A percentile compares a stretch with the other conserved stretches of the same genome.
Evolutionary conservation across 2,888 invertebrate species (phyloP).

Genomic region (Drosophila formosana): DNA sequence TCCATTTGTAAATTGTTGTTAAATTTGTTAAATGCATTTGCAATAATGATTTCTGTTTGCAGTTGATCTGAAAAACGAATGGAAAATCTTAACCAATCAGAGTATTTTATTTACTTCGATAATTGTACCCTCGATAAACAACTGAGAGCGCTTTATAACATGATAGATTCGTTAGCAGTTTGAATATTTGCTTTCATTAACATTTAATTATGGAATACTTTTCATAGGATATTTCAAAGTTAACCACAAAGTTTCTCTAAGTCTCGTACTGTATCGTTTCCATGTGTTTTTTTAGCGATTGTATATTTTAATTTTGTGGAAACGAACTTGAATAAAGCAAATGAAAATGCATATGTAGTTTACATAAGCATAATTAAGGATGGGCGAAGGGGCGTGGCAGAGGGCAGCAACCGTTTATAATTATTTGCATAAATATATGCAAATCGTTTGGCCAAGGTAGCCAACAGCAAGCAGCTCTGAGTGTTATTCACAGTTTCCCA

Average conservation of each 20-base stretch:
- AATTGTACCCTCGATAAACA: neutral
- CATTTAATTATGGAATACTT: neutral
- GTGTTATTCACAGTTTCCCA: conserved; percentile 31
- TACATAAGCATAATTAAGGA: conserved; percentile 37
- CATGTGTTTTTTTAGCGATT: neutral
- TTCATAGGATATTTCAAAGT: neutral
- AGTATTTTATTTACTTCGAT: conserved; percentile 9
- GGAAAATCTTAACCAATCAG: conserved; percentile 10
- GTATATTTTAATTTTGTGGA: conserved; percentile 32
- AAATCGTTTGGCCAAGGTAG: conserved; percentile 41
- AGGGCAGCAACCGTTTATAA: conserved; percentile 46
- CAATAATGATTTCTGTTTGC: conserved; percentile 18
- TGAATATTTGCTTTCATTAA: neutral
- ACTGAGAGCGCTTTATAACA: neutral
- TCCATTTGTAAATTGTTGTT: conserved; percentile 39
- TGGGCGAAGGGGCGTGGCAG: neutral
- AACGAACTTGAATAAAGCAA: conserved; percentile 64
- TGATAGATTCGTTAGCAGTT: neutral
- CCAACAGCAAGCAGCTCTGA: conserved; percentile 23
- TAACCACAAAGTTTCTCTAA: neutral
- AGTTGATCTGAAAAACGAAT: neutral
- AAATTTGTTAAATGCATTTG: conserved; percentile 41
- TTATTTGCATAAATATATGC: conserved; percentile 67
- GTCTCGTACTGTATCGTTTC: neutral
- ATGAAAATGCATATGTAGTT: conserved; percentile 60